Conservation (phyloP, 2,113 vertebrate genomes). For the Rousettus leschenaultii region DNA sequence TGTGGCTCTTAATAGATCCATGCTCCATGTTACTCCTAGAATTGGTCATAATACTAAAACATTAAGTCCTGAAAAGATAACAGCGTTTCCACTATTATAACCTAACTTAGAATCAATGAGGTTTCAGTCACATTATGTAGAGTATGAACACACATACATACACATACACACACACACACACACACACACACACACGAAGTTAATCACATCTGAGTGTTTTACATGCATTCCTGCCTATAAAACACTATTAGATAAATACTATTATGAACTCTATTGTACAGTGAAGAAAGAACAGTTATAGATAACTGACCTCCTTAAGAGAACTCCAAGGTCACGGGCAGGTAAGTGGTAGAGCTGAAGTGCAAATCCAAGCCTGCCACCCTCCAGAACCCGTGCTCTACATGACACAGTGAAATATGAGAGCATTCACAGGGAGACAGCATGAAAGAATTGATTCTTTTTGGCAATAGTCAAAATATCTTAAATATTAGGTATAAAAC, state of each 20-base stretch:
- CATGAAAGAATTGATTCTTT: conserved; percentile 54
- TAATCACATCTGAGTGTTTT: neutral
- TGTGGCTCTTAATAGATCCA: neutral
- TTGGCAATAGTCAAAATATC: conserved; percentile 64
- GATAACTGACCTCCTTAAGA: neutral
- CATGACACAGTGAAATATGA: conserved; percentile 28
- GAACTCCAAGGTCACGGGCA: neutral
- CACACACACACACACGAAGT: neutral
- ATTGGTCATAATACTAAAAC: neutral
- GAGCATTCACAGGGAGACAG: neutral
- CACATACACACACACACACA: neutral
- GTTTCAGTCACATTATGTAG: neutral
- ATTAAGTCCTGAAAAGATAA: neutral
- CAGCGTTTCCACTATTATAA: neutral
- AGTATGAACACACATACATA: neutral
- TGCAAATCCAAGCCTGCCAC: neutral
- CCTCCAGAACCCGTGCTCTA: neutral
- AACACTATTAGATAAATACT: neutral
- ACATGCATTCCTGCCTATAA: neutral
- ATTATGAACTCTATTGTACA: neutral
- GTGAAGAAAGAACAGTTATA: neutral
- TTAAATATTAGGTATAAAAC: conserved; percentile 72
- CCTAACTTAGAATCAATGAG: neutral
- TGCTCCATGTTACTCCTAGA: neutral
- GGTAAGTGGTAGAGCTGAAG: neutral